Percentiles rank a stretch among this genome's conserved stretches.
Evolutionary conservation across 2,888 invertebrate species (phyloP).

Genomic region (Luperina testacea): DNA sequence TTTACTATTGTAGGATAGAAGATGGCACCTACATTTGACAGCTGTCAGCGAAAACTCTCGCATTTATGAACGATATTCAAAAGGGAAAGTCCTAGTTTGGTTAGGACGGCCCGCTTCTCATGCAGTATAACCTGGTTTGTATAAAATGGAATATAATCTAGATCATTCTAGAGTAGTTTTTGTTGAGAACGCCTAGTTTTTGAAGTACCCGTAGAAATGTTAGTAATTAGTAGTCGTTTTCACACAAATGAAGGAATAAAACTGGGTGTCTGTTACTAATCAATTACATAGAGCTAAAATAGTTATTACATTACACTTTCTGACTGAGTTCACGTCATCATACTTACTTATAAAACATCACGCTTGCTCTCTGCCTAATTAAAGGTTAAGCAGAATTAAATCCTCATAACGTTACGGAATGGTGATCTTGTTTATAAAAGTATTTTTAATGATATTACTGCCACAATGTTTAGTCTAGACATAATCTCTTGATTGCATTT

Average conservation of each 20-base stretch:
- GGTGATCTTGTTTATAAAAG: not conserved
- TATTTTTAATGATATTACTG: slow-evolving; percentile 4
- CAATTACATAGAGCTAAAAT: not conserved
- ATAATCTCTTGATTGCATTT: slow-evolving; percentile 24
- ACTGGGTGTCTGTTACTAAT: not conserved
- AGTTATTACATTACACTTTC: not conserved
- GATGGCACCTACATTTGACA: slow-evolving; percentile 15
- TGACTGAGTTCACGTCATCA: not conserved
- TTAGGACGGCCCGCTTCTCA: slow-evolving; percentile 40
- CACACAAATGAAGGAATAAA: not conserved
- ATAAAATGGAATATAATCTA: slow-evolving; percentile 35
- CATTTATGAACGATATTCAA: slow-evolving; percentile 21
- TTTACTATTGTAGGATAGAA: not conserved
- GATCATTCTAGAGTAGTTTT: slow-evolving; percentile 15
- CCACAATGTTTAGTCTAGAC: not conserved
- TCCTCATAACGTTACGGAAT: not conserved
- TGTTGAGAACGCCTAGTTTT: slow-evolving; percentile 15
- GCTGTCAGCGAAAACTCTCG: slow-evolving; percentile 4
- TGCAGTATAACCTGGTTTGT: slow-evolving; percentile 38
- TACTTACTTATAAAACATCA: not conserved
- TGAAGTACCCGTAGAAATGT: not conserved
- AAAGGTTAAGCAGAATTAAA: not conserved
- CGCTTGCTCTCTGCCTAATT: not conserved
- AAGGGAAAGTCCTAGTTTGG: slow-evolving; percentile 52
- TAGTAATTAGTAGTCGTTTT: not conserved